phyloP scores from a whole-genome alignment of 92 coral and sea anemone genomes.

The Umimayanthus chanpuru region DNA sequence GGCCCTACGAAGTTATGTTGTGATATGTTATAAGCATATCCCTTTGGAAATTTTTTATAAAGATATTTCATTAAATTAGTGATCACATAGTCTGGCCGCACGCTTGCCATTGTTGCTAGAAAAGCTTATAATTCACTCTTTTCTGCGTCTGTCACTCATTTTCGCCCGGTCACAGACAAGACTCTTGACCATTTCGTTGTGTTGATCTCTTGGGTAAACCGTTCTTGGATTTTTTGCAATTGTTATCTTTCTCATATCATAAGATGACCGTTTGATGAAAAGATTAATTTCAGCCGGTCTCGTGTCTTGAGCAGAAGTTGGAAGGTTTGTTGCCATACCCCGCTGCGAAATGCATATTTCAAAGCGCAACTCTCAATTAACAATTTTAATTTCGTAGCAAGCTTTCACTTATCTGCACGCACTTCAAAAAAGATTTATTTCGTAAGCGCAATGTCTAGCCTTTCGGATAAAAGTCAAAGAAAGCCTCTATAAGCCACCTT shows the following conservation, averaged over 20 bases:
- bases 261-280: slow-evolving; percentile 33
- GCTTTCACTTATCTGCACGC: slow-evolving; percentile 42
- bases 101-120: slow-evolving; percentile 27
- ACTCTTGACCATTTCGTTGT: background rate
- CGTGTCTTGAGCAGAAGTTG: slow-evolving; percentile 21
- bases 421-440: slow-evolving; percentile 9
- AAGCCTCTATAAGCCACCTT: background rate
- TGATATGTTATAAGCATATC: slow-evolving; percentile 1
- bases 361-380: slow-evolving; percentile 41
- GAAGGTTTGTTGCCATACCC: slow-evolving; percentile 42
- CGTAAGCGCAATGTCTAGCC: slow-evolving; percentile 3
- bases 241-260: slow-evolving; percentile 21
- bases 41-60: slow-evolving; percentile 17
- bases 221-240: background rate
- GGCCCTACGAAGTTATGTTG: background rate
- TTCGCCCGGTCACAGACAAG: background rate
- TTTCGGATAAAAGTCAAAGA: slow-evolving; percentile 8
- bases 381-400: slow-evolving; percentile 41
- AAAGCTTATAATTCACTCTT: background rate
- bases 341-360: slow-evolving; percentile 51
- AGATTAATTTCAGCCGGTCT: slow-evolving; percentile 27
- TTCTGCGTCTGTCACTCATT: slow-evolving; percentile 22
- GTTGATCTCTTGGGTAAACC: background rate
- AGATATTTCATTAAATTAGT: slow-evolving; percentile 22
- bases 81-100: slow-evolving; percentile 1